Evolutionary conservation across 1,140 invertebrate genomes (phyloP).

Genomic region (Plodia interpunctella): DNA sequence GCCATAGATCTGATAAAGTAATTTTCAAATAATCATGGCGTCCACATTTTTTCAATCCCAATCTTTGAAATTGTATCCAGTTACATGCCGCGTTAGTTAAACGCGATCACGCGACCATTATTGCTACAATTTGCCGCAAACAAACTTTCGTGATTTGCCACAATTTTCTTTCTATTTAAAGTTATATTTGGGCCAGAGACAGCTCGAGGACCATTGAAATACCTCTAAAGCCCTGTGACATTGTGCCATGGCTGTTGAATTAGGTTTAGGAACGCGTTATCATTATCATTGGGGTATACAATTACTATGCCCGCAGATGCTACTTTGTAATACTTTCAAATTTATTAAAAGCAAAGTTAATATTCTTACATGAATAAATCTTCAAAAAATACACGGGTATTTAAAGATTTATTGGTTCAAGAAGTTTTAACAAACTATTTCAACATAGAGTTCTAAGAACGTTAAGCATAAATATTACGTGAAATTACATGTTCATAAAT

Average conservation of each 20-base stretch:
- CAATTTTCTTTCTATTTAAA: slow-evolving; percentile 6
- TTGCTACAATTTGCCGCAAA: slow-evolving; percentile 8
- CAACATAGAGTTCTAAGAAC: no score
- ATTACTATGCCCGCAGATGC: no score
- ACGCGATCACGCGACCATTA: slow-evolving; percentile 5
- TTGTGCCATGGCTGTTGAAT: background rate
- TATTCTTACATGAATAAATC: no score
- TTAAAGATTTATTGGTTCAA: no score
- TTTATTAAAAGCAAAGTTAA: no score
- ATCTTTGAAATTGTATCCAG: background rate
- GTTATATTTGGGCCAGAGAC: background rate
- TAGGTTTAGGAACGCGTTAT: background rate
- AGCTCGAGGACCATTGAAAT: background rate
- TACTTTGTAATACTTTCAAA: no score
- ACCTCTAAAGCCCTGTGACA: background rate
- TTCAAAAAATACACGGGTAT: no score
- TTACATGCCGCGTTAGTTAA: background rate
- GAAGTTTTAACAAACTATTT: no score
- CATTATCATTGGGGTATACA: background rate
- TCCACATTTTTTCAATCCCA: background rate
- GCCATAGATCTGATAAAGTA: slow-evolving; percentile 11
- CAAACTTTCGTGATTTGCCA: slow-evolving; percentile 7
- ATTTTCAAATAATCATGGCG: slow-evolving; percentile 7
- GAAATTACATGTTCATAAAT: background rate
- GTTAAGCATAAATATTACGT: no score